Evolutionary conservation across 2,113 vertebrate genomes (phyloP).

Genomic region (Chauna torquata): DNA sequence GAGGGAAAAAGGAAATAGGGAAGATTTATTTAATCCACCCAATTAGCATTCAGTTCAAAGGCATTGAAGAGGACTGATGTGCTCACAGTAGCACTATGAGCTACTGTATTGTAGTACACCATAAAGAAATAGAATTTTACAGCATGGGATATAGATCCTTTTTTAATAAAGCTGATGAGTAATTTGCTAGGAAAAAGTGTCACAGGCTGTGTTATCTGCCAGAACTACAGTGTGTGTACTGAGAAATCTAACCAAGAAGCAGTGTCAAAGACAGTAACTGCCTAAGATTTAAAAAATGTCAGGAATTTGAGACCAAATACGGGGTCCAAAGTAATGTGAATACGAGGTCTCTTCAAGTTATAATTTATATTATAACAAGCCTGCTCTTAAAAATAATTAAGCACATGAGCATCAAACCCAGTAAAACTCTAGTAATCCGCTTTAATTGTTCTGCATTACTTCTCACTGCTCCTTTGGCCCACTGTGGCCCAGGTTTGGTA

Average conservation of each 20-base stretch:
- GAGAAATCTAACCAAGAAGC: neutral
- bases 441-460: neutral
- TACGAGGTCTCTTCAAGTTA: neutral
- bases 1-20: neutral
- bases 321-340: neutral
- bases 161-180: neutral
- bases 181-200: neutral
- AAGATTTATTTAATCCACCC: neutral
- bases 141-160: neutral
- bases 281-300: neutral
- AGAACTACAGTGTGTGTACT: neutral
- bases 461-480: neutral
- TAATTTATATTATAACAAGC: neutral
- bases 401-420: neutral
- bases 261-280: neutral
- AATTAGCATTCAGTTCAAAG: neutral
- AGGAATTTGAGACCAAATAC: neutral
- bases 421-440: accelerated
- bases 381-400: neutral
- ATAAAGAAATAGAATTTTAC: neutral
- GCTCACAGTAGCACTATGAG: neutral
- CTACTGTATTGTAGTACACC: neutral
- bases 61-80: neutral
- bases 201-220: neutral
- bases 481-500: neutral